Evolutionary conservation across 2,797 vertebrate species (phyloP).

Genomic region (Pantherophis alleghaniensis): DNA sequence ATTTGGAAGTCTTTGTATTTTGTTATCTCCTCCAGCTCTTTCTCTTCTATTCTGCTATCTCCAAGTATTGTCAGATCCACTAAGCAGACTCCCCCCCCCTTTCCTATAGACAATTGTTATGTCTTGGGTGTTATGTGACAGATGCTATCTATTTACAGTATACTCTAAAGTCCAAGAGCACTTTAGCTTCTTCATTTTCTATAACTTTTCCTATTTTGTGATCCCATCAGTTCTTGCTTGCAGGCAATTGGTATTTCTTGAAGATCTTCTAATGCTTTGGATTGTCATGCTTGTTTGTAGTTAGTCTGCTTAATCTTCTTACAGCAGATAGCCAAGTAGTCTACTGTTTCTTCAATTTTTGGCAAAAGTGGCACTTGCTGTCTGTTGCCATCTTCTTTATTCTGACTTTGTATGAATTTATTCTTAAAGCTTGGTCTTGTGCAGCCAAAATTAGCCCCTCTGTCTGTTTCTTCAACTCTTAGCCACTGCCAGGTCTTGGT

Average conservation of each 20-base stretch:
- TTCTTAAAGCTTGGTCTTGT: not conserved
- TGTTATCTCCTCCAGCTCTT: not conserved
- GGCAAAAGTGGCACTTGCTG: not conserved
- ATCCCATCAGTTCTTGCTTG: not conserved
- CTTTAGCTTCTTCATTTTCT: not conserved
- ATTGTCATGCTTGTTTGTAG: not conserved
- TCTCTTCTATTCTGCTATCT: not conserved
- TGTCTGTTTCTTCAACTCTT: not conserved
- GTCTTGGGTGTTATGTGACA: not conserved
- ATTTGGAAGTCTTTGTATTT: not conserved
- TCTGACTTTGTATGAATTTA: not conserved
- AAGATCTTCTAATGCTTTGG: not conserved
- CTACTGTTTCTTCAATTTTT: not conserved
- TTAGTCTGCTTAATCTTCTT: not conserved
- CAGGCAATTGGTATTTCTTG: not conserved
- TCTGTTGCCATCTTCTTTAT: not conserved
- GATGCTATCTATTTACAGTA: not conserved
- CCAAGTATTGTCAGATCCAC: no score
- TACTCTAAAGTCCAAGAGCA: not conserved
- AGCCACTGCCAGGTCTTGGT: not conserved
- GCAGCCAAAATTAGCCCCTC: not conserved
- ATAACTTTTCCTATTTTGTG: not conserved
- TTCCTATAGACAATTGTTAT: not conserved
- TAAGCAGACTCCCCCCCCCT: not conserved
- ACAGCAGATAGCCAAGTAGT: not conserved